Base-by-base conservation (phyloP, 1,140 invertebrate species). In the Drosophila kepulauana region DNA sequence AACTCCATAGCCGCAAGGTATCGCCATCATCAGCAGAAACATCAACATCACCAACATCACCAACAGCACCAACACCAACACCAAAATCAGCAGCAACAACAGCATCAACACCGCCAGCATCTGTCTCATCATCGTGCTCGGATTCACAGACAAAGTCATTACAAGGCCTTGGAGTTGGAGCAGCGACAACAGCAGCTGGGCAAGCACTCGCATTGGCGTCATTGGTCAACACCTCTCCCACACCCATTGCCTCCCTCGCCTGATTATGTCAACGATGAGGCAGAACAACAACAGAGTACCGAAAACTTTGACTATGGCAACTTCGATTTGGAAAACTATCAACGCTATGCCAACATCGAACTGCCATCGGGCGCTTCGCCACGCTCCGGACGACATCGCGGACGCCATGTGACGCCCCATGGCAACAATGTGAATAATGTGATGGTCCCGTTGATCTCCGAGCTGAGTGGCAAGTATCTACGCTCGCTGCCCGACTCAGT, bases 301-400 rank as follows among this genome's bases (percentile, higher is more conserved):
- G 72, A 57, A 10, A 46, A 2, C n/a, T 57, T 30, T 5, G 59
- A 69, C 35, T 45, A 58, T 15, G 35, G 28, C 38, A 61, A 68
- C 2, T 84, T 84, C 30, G 87, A 91, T 59, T 13, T 79, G 78
- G 86, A 78, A 13, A 66, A 57, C 48, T 91, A 90, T 62, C 86
- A 89, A 56, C 77, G 81, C 3, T 82, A 82, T 75, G 79, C 70
- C 16, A 82, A 89, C 45, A 76, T 81, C 7, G 85, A 90, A 46
- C 6, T 75, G 49, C 15, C 46, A 20, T 13, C 48, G 5, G 20
- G 81, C 20, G 78, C 77, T 7, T 57, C 75, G 2, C 57, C 87
- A 3, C 91, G 91, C 35, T 92, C 91, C 1, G 91, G 91, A 3
- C 84, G 91, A 0, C 87, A 92, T 78, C 87, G 91, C 10, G 87